Evolutionary conservation across 2,113 vertebrate species (phyloP).

Genomic region (Pontoporia blainvillei): DNA sequence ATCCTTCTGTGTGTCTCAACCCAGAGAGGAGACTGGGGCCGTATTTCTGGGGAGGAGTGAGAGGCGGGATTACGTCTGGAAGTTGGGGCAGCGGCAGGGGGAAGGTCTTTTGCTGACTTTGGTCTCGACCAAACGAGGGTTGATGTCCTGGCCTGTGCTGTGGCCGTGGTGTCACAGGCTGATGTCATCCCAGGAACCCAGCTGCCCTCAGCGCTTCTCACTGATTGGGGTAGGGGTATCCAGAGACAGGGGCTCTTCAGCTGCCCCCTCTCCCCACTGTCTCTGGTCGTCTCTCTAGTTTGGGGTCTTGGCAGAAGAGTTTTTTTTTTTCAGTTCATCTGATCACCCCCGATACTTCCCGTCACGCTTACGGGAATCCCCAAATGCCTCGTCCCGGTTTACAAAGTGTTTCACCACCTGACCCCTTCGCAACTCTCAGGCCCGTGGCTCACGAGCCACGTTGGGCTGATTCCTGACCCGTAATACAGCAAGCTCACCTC

Average conservation of each 20-base stretch:
- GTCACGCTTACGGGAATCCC: not conserved
- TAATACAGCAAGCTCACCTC: not conserved
- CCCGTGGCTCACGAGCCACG: rapidly evolving
- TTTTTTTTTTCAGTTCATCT: not conserved
- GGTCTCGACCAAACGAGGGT: not conserved
- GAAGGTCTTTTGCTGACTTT: not conserved
- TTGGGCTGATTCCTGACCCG: not conserved
- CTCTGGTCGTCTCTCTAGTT: not conserved
- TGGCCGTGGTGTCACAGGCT: not conserved
- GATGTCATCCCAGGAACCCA: not conserved
- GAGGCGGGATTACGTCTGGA: not conserved
- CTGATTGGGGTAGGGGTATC: rapidly evolving
- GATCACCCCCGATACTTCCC: not conserved
- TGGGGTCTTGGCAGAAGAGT: not conserved
- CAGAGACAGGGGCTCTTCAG: rapidly evolving
- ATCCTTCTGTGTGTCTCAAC: not conserved
- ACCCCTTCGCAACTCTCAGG: not conserved
- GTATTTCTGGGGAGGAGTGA: not conserved
- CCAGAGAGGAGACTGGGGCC: not conserved
- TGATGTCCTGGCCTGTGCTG: not conserved
- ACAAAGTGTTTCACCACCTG: not conserved
- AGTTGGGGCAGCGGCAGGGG: not conserved
- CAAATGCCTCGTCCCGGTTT: not conserved
- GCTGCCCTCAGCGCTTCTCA: not conserved
- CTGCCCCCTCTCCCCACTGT: not conserved